Evolutionary conservation across 2,888 invertebrate genomes (phyloP), one percentile per base, ranked within the genome.

Genomic region (Tetragonula carbonaria): DNA sequence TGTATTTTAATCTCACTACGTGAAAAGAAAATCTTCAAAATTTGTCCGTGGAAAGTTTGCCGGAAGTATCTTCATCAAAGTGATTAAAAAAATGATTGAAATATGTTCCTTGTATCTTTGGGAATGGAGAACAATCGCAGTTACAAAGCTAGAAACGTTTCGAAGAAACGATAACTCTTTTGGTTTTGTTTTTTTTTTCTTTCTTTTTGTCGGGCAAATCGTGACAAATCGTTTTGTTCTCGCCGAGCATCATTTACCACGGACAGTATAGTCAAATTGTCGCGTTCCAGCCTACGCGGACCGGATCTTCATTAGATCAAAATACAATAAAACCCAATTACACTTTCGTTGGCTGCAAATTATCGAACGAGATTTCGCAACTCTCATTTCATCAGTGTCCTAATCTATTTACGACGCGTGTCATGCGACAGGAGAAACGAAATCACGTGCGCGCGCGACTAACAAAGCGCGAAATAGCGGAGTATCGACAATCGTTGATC

Each of bases 251-350:
- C 78, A 67, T 66, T 68, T 78, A 71, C 74, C 85, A 45, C 59
- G 45, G 45, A 65, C 51, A 53, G 80, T 72, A 77, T 1, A 75
- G 72, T 78, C 79, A 73, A 79, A 84, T 80, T 72, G 84, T 80
- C 77, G 67, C 81, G 63, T 78, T 71, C 51, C 68, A 66, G 59
- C 80, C 45, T 66, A 45, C 59, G 67, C 74, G 82, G 75, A 74
- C 80, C 38, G 8, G 55, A 50, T 70, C 57, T 79, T 87, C 88
- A 92, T 92, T 90, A 87, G 90, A 91, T 92, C 91, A 91, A 92
- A 92, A 91, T 86, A 88, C 90, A 87, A 91, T 93, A 91, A 91
- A 93, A 92, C 91, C 90, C 90, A 89, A 93, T 93, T 92, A 92
- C 87, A 88, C 88, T 88, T 92, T 91, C 91, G 91, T 91, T 90